Base-by-base conservation (phyloP, 1,140 invertebrate genomes). In the Drosophila saltans region DNA sequence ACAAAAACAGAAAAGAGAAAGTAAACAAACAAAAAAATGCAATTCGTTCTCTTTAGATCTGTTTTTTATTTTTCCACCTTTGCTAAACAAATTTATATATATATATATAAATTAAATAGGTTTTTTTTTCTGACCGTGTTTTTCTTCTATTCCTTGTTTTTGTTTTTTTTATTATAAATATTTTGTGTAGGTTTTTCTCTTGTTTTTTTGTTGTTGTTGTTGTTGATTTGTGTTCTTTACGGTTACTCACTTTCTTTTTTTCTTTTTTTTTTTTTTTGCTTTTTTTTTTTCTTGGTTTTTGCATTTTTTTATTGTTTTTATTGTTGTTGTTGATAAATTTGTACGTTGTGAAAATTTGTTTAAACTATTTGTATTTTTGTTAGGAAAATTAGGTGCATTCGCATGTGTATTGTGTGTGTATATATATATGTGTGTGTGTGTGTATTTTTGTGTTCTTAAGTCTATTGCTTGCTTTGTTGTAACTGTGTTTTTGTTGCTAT, bases 331-430 rank as follows among this genome's bases (percentile, higher is more conserved):
- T 77, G 72, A 76, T 88, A 88, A 88, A 88, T 88, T 88, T 88
- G 83, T 88, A 88, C 83, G 83, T 84, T 83, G 86, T 72, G 75
- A 68, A 78, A 77, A 75, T 65, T 75, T 74, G 40, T 75, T 69
- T 69, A 86, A 81, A 86, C 72, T 86, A 85, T 69, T 84, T 85
- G 84, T 73, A 70, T 79, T 79, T 82, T 57, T 73, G 48, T 75
- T 36, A 56, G 45, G 70, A 40, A 43, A 41, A 40, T 65, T 61
- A 63, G 45, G 65, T 58, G 70, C 11, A n/a, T 26, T 36, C 48
- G 33, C 10, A 11, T 43, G 26, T 45, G 24, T 80, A n/a, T 73
- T 48, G 3, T 81, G 6, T 81, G 26, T 70, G 2, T 80, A n/a
- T 77, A 16, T 75, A 36, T 69, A 24, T 73, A 57, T 73, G 36